Base-by-base conservation (phyloP, 2,797 vertebrate species). In the Sylvilagus floridanus region DNA sequence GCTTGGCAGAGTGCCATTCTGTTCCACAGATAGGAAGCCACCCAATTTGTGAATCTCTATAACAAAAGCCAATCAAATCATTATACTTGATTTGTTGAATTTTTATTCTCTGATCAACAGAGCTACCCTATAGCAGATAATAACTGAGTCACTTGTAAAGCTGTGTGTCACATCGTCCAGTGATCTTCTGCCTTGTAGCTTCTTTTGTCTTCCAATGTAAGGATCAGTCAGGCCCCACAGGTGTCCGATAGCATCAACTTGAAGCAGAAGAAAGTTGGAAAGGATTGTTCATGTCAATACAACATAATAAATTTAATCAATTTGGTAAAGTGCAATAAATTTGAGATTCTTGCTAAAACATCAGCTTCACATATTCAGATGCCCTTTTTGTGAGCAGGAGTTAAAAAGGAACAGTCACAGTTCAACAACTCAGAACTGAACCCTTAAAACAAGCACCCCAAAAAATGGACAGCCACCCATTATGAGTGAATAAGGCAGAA, bases 61-160 rank as follows among this genome's bases (percentile, higher is more conserved):
- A 47, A 88, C 77, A 83, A 87, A 87, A 72, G 54, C 42, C 88
- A 87, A 83, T 91, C 83, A 83, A 30, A 87, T 78, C 65, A 91
- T 95, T 93, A 93, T 47, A 50, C 57, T 81, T 62, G 87, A 90
- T 95, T 87, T 83, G 71, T 37, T 66, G 21, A 47, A 82, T 83
- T 30, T 65, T 35, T n/a, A 14, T 83, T 83, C 87, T 83, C 35
- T 83, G 47, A 83, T 57, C 83, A 71, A 84, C 79, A 54, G 71
- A 69, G 50, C 77, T 62, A 42, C 5, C 54, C 32, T 81, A 32
- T 30, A 52, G 78, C 37, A 47, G 14, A 68, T 57, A 89, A 86
- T 69, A 65, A 91, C 17, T 69, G 22, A 47, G 84, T 90, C 75
- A 52, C 77, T 92, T 78, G 28, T n/a, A 88, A 78, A 83, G 75